Percentiles rank a stretch among this genome's conserved stretches.
Conservation (phyloP, 2,888 invertebrate genomes). For the Notodonta ziczac region DNA sequence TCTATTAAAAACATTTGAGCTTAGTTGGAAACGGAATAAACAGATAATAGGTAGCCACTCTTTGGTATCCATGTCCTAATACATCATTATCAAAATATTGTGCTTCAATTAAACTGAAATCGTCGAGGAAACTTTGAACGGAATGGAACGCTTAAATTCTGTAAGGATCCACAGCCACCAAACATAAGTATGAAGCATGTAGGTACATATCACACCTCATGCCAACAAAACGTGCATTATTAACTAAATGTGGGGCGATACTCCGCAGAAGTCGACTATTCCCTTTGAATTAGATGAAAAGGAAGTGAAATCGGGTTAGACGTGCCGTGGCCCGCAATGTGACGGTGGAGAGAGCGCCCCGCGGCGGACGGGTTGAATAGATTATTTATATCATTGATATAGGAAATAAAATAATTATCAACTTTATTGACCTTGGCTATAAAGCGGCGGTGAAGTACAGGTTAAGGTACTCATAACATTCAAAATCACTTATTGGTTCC, state of each 20-base stretch:
- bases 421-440: background rate
- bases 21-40: background rate
- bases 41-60: background rate
- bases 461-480: no score
- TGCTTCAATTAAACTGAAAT: no score
- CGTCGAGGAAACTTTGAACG: no score
- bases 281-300: slow-evolving; percentile 44
- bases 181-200: background rate
- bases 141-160: no score
- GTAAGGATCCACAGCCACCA: no score
- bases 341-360: slow-evolving; percentile 14
- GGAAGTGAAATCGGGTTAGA: slow-evolving; percentile 48
- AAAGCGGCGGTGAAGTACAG: background rate
- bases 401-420: background rate
- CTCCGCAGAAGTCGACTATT: slow-evolving; percentile 28
- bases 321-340: slow-evolving; percentile 36
- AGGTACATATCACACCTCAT: slow-evolving; percentile 15
- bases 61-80: no score
- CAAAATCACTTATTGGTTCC: no score
- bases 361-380: slow-evolving; percentile 2
- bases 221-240: slow-evolving; percentile 38
- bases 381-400: background rate
- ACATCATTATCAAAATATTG: no score
- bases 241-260: slow-evolving; percentile 39
- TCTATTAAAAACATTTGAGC: no score